phyloP scores from a whole-genome alignment of 1,140 invertebrate species.

The Nasonia giraulti region DNA sequence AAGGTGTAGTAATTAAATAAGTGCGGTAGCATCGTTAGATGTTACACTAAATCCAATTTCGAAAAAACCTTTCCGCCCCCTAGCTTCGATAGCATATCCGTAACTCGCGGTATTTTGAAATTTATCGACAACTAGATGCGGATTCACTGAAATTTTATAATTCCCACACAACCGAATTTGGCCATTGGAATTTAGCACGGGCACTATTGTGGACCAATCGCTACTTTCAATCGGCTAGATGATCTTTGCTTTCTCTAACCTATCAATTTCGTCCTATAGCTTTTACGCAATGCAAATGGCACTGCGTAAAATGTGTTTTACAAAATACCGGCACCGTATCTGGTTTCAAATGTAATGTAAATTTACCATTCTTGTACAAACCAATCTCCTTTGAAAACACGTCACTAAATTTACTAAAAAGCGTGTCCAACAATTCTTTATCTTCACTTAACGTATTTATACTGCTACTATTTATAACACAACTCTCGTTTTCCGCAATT shows the following conservation, averaged over 20 bases:
- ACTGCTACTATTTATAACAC: no score
- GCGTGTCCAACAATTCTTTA: background rate
- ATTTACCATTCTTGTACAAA: background rate
- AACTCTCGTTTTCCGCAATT: background rate
- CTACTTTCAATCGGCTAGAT: slow-evolving; percentile 45
- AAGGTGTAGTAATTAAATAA: no score
- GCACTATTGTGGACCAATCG: slow-evolving; percentile 55
- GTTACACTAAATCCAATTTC: slow-evolving; percentile 38
- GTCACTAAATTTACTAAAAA: background rate
- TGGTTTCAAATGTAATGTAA: background rate
- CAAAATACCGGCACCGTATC: slow-evolving; percentile 38
- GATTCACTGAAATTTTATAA: slow-evolving; percentile 49
- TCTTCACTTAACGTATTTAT: background rate
- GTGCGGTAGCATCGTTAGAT: no score
- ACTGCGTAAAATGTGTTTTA: slow-evolving; percentile 36
- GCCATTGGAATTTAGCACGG: slow-evolving; percentile 59
- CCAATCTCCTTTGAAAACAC: background rate
- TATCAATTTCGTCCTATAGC: background rate
- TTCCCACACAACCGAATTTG: slow-evolving; percentile 53
- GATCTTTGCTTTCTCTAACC: slow-evolving; percentile 41
- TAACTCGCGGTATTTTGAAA: slow-evolving; percentile 31
- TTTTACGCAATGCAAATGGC: slow-evolving; percentile 33
- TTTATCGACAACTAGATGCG: background rate
- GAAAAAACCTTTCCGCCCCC: slow-evolving; percentile 31
- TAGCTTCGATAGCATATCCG: slow-evolving; percentile 35